These are phyloP conservation scores for Melanotaenia nigrans DNA, from an alignment of 2,797 vertebrate species.

Conservation along the genomic window DNA sequence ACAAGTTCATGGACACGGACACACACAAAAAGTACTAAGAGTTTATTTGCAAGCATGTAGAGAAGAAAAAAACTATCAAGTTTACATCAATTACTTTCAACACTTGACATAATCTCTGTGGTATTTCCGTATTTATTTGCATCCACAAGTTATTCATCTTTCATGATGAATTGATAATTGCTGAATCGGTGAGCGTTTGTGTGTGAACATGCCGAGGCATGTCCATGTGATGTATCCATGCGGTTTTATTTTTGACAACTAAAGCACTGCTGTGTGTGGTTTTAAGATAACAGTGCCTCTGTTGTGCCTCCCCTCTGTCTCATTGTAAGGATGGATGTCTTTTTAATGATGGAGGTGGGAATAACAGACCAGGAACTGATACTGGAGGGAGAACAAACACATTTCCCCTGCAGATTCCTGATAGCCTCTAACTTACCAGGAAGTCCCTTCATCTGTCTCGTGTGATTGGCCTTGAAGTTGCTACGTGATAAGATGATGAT, in stretches of 20 bases:
- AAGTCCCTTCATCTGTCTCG: constrained; percentile 18
- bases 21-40: not conserved
- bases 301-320: constrained; percentile 41
- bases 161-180: not conserved
- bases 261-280: constrained; percentile 34
- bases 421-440: constrained; percentile 69
- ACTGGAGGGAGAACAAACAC: constrained; percentile 70
- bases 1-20: constrained; percentile 37
- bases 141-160: constrained; percentile 34
- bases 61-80: constrained; percentile 24
- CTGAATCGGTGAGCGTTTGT: constrained; percentile 17
- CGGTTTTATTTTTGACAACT: constrained; percentile 53
- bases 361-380: constrained; percentile 51
- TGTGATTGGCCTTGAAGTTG: constrained; percentile 15
- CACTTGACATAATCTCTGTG: constrained; percentile 38
- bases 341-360: constrained; percentile 61
- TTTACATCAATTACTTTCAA: constrained; percentile 55
- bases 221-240: constrained; percentile 27
- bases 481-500: constrained; percentile 16
- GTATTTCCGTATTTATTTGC: constrained; percentile 60
- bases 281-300: constrained; percentile 43
- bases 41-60: constrained; percentile 26
- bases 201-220: constrained; percentile 2
- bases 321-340: constrained; percentile 57
- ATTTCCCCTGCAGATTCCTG: constrained; percentile 81